phyloP scores from a whole-genome alignment of 2,113 vertebrate genomes.

The Neodon shergylaensis region DNA sequence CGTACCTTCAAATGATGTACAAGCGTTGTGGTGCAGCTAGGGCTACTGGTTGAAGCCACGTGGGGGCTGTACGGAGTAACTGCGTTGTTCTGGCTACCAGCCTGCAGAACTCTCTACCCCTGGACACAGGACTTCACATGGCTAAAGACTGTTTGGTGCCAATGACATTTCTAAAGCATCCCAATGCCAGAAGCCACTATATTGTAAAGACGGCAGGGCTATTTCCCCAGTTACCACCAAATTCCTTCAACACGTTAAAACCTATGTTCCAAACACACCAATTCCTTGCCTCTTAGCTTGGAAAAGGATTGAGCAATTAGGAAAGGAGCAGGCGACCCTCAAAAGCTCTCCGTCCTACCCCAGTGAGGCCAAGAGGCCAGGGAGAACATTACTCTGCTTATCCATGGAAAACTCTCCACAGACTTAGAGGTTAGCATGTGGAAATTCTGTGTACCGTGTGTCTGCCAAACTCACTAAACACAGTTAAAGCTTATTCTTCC shows the following conservation, averaged over 20 bases:
- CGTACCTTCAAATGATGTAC: slow-evolving; percentile 9
- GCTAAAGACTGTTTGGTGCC: neutral
- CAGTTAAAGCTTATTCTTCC: neutral
- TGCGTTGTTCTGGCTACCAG: neutral
- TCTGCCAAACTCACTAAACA: neutral
- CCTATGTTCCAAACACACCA: neutral
- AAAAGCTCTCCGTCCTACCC: neutral
- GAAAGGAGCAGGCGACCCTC: neutral
- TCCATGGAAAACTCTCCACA: neutral
- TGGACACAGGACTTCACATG: neutral
- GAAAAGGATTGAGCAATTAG: neutral
- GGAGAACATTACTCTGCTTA: neutral
- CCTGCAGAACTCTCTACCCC: neutral
- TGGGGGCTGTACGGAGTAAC: neutral
- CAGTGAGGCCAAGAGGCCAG: neutral
- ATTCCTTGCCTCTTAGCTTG: neutral
- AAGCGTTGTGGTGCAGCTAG: neutral
- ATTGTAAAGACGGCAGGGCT: neutral
- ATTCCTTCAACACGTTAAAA: neutral
- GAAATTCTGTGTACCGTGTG: neutral
- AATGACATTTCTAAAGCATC: neutral
- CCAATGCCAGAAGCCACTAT: neutral
- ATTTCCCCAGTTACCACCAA: neutral
- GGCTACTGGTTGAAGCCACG: neutral
- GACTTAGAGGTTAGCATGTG: neutral